These are phyloP conservation scores for Asarcornis scutulata DNA, from an alignment of 2,113 vertebrate genomes.

Conservation along the genomic window DNA sequence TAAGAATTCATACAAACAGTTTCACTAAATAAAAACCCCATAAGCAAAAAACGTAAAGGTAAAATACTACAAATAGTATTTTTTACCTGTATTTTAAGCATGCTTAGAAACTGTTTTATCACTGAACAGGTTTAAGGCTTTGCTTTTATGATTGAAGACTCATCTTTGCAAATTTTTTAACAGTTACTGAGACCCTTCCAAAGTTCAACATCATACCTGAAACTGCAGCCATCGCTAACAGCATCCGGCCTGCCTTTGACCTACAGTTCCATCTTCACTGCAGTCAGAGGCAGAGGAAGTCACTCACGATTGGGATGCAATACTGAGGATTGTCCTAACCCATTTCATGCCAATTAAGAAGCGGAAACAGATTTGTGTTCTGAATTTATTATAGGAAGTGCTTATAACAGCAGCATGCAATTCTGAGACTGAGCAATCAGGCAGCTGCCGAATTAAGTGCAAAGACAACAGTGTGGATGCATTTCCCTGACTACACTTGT, in stretches of 20 bases:
- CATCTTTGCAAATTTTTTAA: neutral
- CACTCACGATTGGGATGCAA: neutral
- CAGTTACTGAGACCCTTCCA: neutral
- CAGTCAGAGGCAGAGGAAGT: neutral
- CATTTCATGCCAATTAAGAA: neutral
- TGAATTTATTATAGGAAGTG: neutral
- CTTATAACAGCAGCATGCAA: neutral
- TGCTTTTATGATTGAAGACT: neutral
- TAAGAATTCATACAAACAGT: neutral
- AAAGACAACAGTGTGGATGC: rapidly evolving
- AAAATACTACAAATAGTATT: neutral
- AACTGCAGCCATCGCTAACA: neutral
- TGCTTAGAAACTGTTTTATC: neutral
- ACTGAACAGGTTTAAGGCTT: neutral
- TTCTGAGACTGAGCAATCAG: neutral
- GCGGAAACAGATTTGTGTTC: neutral
- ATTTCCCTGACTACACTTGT: neutral
- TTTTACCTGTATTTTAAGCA: neutral
- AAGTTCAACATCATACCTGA: neutral
- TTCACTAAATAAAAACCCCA: neutral
- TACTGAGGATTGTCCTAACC: neutral
- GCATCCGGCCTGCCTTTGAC: neutral
- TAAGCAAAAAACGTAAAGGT: neutral
- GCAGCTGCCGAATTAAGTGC: neutral
- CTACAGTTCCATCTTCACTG: neutral